Base-by-base conservation (phyloP, 2,888 invertebrate genomes). In the Coremacera marginata region DNA sequence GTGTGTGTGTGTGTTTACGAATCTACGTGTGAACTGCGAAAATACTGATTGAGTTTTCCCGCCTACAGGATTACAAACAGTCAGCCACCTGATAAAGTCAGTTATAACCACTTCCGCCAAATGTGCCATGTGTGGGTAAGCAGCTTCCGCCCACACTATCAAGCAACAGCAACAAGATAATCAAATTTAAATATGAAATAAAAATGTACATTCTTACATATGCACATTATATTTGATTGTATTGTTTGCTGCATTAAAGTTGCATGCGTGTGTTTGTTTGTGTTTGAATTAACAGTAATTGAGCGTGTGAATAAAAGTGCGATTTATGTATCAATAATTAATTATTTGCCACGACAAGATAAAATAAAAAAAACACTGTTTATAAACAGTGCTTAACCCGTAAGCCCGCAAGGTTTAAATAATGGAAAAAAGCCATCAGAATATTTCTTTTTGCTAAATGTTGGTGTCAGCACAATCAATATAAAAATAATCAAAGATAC, bases 171-270 rank as follows among this genome's bases (percentile, higher is more conserved):
- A 60, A 37, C 67, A 70, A 16, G 75, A 77, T 75, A 75, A 77
- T 75, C 70, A 67, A 77, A 77, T 77, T 77, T 73, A 57, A 16
- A 75, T 75, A 52, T 73, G 60, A 62, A 77, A 52, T 70, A 60
- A 14, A 63, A 63, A 65, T 51, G 51, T 60, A 51, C 52, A 51
- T 31, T 25, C 25, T 34, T 52, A n/a, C 31, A 11, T 5, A 55
- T 70, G 8, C n/a, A 19, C 44, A 37, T 67, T 19, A 37, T 3
- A 44, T 67, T 22, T 37, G n/a, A 37, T 14, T 44, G 19, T 67
- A 14, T n/a, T 16, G 9, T 14, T 60, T 2, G 25, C 4, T 27
- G 27, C 16, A 60, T 25, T 60, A 60, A 16, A 22, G 63, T 31
- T 27, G 51, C 19, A 22, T 22, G 55, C 14, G 55, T 5, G 57